Base-by-base conservation (phyloP, 1,140 invertebrate genomes). In the Drosophila arawakana region DNA sequence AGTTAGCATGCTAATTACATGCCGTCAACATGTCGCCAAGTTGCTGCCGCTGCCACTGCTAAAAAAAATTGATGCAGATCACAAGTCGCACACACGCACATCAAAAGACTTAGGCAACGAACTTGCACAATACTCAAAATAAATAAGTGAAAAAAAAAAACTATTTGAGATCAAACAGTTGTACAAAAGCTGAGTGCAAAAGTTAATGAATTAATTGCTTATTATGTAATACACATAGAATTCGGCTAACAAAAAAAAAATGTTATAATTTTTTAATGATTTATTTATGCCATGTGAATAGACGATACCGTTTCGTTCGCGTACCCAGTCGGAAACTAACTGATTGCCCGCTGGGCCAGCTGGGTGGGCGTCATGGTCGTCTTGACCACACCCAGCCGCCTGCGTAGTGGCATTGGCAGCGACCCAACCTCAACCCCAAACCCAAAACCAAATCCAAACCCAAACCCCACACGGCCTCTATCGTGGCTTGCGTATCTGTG, bases 241-340 rank as follows among this genome's bases (percentile, higher is more conserved):
- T 18, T 63, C 55, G 72, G 59, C 60, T 67, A 73, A 59, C 66
- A 54, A 65, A 50, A 76, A 30, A 30, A 30, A 30, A 30, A 5
- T 30, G 25, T 30, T 30, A 30, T 30, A 30, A 30, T 30, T 30
- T 30, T 30, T 74, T 88, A 88, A 88, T 88, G 84, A 88, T 88
- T 89, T 89, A 89, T 89, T 89, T 90, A 84, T 89, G 63, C 71
- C 84, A 78, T 63, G 80, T 55, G 76, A 76, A 71, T 69, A 73
- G 73, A 55, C 25, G 50, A 54, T 57, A 41, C 52, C 60, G 65
- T 63, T 67, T 46, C 65, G 49, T 21, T 21, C 18, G 18, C 18
- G 18, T 49, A 82, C 58, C 61, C 54, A 5, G 3, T 30, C 25
- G 25, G 25, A 30, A 30, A 30, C 25, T 63, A 76, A 76, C 75